Evolutionary conservation across 2,888 invertebrate species (phyloP).

Genomic region (Aethes cnicana): DNA sequence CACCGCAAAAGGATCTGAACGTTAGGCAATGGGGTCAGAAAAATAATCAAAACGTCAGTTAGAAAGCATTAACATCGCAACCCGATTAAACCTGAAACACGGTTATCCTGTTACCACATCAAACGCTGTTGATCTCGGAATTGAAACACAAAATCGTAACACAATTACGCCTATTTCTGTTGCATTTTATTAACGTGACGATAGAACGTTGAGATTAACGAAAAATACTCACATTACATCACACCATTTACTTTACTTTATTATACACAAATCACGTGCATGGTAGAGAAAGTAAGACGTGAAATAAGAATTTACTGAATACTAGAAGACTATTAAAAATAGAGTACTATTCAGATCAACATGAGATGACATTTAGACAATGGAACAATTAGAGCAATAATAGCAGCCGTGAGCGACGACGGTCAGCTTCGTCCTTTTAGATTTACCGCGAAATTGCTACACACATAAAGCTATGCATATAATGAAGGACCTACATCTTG

Average conservation of each 20-base stretch:
- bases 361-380: constrained; percentile 20
- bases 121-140: constrained; percentile 17
- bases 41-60: constrained; percentile 54
- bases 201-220: too few species aligned
- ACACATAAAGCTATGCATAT: constrained; percentile 4
- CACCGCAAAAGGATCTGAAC: constrained; percentile 36
- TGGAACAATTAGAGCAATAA: constrained; percentile 29
- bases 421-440: constrained; percentile 26
- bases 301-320: too few species aligned
- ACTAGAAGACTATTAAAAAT: background rate
- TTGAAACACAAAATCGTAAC: background rate
- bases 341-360: background rate
- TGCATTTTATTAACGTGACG: too few species aligned
- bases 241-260: too few species aligned
- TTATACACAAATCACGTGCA: too few species aligned
- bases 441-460: constrained; percentile 39
- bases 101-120: constrained; percentile 58
- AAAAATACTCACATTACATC: too few species aligned
- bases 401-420: constrained; percentile 12
- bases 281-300: too few species aligned
- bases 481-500: too few species aligned
- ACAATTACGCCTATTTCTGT: too few species aligned
- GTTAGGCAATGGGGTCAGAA: constrained; percentile 46
- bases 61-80: constrained; percentile 48
- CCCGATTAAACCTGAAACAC: constrained; percentile 61